A percentile compares a stretch with the other conserved stretches of the same genome.
Evolutionary conservation across 2,888 invertebrate genomes (phyloP).

Genomic region (Dichetophora obliterata): DNA sequence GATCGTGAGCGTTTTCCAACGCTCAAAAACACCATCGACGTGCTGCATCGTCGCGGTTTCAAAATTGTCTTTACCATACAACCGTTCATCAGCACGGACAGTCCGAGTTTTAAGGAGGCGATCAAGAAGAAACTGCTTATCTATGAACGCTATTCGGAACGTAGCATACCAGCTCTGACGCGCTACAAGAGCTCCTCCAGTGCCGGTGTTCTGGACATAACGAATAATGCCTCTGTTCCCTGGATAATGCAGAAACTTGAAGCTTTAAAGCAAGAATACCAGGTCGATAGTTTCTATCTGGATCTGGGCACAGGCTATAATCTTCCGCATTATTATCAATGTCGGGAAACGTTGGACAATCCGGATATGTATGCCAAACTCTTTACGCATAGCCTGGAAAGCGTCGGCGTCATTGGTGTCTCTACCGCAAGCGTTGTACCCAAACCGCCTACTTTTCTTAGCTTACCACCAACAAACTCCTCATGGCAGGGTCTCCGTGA

Average conservation of each 20-base stretch:
- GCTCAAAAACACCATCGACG: constrained; percentile 82
- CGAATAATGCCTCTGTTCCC: constrained; percentile 82
- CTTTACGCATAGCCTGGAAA: constrained; percentile 73
- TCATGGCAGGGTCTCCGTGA: constrained; percentile 88
- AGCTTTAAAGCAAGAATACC: constrained; percentile 78
- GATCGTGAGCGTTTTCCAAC: constrained; percentile 83
- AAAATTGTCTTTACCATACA: constrained; percentile 90
- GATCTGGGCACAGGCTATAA: constrained; percentile 87
- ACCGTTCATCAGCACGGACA: constrained; percentile 90
- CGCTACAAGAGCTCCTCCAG: constrained; percentile 85
- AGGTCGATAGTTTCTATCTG: constrained; percentile 87
- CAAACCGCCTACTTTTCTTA: constrained; percentile 86
- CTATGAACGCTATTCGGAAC: constrained; percentile 83
- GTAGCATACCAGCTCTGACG: constrained; percentile 85
- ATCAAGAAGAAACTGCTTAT: constrained; percentile 82
- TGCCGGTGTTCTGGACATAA: constrained; percentile 88
- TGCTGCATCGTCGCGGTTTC: constrained; percentile 86
- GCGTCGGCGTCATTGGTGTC: constrained; percentile 79
- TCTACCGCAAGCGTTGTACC: constrained; percentile 87
- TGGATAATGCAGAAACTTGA: constrained; percentile 85
- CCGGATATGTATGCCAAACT: constrained; percentile 87
- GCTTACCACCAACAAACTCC: constrained; percentile 87
- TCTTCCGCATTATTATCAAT: constrained; percentile 88
- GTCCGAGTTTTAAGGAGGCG: constrained; percentile 84
- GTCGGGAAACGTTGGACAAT: constrained; percentile 79